Evolutionary conservation across 2,888 invertebrate species (phyloP).

Genomic region (Crepidodera aurea): DNA sequence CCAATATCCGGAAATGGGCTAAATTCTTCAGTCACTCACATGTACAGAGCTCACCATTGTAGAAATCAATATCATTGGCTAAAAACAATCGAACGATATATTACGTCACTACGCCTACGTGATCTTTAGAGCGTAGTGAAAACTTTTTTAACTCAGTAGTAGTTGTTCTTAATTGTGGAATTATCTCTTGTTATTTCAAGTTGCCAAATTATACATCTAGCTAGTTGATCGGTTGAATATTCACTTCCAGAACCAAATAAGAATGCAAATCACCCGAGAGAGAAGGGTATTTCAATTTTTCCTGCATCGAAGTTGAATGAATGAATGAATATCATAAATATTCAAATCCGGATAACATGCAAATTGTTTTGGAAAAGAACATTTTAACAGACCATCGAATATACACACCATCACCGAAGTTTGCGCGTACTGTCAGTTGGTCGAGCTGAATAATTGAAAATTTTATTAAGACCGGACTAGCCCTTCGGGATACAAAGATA

Average conservation of each 20-base stretch:
- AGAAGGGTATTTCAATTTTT: constrained; percentile 4
- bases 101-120: too few species aligned
- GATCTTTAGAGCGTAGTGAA: too few species aligned
- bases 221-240: not conserved
- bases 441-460: not conserved
- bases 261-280: constrained; percentile 1
- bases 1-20: too few species aligned
- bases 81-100: too few species aligned
- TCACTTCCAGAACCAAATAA: not conserved
- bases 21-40: too few species aligned
- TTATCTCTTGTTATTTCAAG: too few species aligned
- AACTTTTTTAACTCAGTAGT: too few species aligned
- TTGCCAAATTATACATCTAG: too few species aligned
- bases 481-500: not conserved
- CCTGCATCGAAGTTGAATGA: not conserved
- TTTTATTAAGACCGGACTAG: not conserved
- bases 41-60: too few species aligned
- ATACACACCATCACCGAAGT: not conserved
- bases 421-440: not conserved
- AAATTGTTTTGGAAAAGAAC: constrained; percentile 11
- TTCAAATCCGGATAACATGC: constrained; percentile 15
- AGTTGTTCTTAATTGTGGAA: too few species aligned
- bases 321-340: constrained; percentile 7
- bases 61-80: too few species aligned
- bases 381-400: constrained; percentile 7